phyloP scores from a whole-genome alignment of 1,140 invertebrate genomes.

The Sarcophaga bullata region DNA sequence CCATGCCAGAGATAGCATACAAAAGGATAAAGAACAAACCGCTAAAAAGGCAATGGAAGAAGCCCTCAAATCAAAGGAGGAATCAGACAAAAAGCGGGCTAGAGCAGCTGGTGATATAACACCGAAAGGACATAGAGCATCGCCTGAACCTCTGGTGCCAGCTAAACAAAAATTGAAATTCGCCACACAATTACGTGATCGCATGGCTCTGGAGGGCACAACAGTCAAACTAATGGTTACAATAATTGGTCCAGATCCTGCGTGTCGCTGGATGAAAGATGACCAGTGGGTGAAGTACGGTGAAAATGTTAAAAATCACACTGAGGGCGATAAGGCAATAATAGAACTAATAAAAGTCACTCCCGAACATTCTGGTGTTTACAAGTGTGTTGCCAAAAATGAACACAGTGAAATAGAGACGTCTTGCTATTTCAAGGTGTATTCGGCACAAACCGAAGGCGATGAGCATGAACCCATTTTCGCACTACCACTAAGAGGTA shows the following conservation, averaged over 20 bases:
- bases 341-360: slow-evolving; percentile 56
- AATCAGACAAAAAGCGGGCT: slow-evolving; percentile 59
- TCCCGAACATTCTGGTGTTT: slow-evolving; percentile 57
- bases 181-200: slow-evolving; percentile 82
- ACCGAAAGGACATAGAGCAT: slow-evolving; percentile 50
- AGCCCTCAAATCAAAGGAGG: slow-evolving; percentile 56
- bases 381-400: slow-evolving; percentile 63
- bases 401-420: slow-evolving; percentile 63
- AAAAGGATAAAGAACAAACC: slow-evolving; percentile 58
- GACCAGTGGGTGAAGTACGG: slow-evolving; percentile 66
- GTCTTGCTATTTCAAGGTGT: slow-evolving; percentile 65
- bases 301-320: slow-evolving; percentile 57
- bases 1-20: slow-evolving; percentile 57
- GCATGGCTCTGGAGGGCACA: slow-evolving; percentile 79
- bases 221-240: slow-evolving; percentile 84
- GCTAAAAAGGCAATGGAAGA: slow-evolving; percentile 57
- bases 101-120: slow-evolving; percentile 56
- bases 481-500: slow-evolving; percentile 64
- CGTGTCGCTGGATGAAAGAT: slow-evolving; percentile 86
- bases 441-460: slow-evolving; percentile 59
- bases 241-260: slow-evolving; percentile 82
- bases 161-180: slow-evolving; percentile 69
- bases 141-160: slow-evolving; percentile 57
- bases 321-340: slow-evolving; percentile 62
- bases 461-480: slow-evolving; percentile 65